A percentile compares a stretch with the other conserved stretches of the same genome.
Conservation (phyloP, 2,888 invertebrate genomes). For the Drosophila incognita region DNA sequence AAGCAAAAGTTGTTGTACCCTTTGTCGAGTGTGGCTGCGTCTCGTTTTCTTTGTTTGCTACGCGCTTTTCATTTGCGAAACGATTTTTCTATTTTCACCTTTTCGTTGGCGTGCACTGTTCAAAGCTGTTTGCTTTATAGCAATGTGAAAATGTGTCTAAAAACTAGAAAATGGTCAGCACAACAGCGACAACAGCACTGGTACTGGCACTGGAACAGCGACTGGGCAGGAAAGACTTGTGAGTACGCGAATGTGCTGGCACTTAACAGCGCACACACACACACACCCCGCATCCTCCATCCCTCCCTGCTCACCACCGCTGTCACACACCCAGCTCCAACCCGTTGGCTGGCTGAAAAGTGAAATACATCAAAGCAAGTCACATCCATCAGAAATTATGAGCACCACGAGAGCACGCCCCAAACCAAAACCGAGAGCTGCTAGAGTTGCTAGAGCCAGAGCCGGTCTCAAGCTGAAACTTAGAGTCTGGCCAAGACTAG, state of each 20-base stretch:
- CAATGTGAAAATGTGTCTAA: constrained; percentile 74
- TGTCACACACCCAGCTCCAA: background rate
- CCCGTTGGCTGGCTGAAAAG: constrained; percentile 55
- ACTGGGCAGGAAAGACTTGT: constrained; percentile 35
- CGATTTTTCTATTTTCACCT: constrained; percentile 76
- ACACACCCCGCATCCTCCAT: constrained; percentile 1
- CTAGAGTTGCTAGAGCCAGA: constrained; percentile 5
- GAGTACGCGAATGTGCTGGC: constrained; percentile 62
- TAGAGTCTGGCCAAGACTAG: constrained; percentile 49
- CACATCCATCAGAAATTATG: constrained; percentile 79
- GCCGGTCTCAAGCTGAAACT: constrained; percentile 23
- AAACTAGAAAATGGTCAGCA: constrained; percentile 73
- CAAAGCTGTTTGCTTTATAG: constrained; percentile 69
- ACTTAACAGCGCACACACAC: constrained; percentile 60
- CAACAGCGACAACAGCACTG: constrained; percentile 25
- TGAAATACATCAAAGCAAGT: constrained; percentile 79
- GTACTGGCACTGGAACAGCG: background rate
- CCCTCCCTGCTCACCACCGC: constrained; percentile 4
- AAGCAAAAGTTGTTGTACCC: constrained; percentile 25
- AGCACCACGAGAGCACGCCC: constrained; percentile 77
- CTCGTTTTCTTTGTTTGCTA: constrained; percentile 72
- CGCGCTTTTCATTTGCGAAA: constrained; percentile 74
- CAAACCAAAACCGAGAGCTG: constrained; percentile 35
- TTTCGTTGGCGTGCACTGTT: constrained; percentile 15
- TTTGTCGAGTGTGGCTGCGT: constrained; percentile 42